phyloP scores from a whole-genome alignment of 2,113 vertebrate species.

The Pyrgilauda ruficollis region DNA sequence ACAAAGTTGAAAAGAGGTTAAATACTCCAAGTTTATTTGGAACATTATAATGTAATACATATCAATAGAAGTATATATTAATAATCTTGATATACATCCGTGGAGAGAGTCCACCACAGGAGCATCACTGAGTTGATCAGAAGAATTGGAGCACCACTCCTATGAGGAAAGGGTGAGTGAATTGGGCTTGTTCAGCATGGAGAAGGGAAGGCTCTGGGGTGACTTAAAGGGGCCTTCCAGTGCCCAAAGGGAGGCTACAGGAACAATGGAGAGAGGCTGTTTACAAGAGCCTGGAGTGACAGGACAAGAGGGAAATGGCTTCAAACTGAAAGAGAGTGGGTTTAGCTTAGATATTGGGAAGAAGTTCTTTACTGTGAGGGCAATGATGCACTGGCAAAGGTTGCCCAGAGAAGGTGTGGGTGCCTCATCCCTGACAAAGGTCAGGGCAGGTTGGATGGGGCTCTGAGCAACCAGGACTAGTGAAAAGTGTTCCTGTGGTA shows the following conservation, averaged over 20 bases:
- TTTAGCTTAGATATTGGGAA: not conserved
- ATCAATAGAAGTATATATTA: not conserved
- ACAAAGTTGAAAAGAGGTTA: not conserved
- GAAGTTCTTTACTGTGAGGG: not conserved
- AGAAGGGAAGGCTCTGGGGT: not conserved
- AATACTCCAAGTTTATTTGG: not conserved
- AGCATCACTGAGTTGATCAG: not conserved
- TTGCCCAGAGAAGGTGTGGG: not conserved
- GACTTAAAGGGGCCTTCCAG: not conserved
- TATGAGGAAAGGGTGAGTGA: not conserved
- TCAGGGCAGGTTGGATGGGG: not conserved
- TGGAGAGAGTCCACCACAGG: not conserved
- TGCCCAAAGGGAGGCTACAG: not conserved
- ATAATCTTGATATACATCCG: not conserved
- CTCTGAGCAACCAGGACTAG: not conserved
- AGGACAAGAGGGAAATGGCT: not conserved
- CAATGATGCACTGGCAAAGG: not conserved
- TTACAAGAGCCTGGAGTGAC: not conserved
- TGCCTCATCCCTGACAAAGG: not conserved
- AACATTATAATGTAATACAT: fast-evolving
- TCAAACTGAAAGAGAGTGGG: not conserved
- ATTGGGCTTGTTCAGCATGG: not conserved
- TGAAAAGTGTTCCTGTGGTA: not conserved
- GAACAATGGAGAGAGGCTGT: fast-evolving
- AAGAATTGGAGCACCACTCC: not conserved